Evolutionary conservation across 2,113 vertebrate species (phyloP), one percentile per base, ranked within the genome.

Genomic region (Megalops atlanticus): DNA sequence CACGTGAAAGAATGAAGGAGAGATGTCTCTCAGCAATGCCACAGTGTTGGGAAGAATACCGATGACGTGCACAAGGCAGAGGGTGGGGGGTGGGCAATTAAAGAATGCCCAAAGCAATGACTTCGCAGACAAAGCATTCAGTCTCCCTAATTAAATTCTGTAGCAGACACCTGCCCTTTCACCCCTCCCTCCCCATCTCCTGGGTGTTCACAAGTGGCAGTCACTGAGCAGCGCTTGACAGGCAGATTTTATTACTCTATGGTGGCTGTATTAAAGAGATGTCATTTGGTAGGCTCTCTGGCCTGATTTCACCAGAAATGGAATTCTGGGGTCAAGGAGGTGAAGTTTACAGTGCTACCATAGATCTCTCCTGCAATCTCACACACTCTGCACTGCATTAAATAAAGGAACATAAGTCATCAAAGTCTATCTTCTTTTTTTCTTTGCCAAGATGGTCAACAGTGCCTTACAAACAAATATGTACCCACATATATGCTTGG

Each of bases 101-200:
- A 94, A 93, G 88, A 92, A 88, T 81, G 93, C 94, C 94, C 89
- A 88, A 76, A 93, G 93, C 92, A 92, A 93, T 89, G 91, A 90
- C 89, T 90, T 90, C 83, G 84, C 92, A 90, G 91, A 94, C 91
- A 92, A 94, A 90, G 89, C 91, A 90, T 88, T 87, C 88, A 84
- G 89, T 91, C 91, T 87, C 89, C 83, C 91, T 95, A 94, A 94
- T 94, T 94, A 94, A 93, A 94, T 93, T 89, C 87, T 88, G 86
- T 90, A 84, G 87, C 87, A 92, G 90, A 92, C 89, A 93, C 91
- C 88, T 94, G 93, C 90, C 91, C 93, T 94, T 94, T 94, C 92
- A 94, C 92, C 93, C 90, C 88, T 86, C 85, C 82, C 54, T 83
- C 83, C 83, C 82, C 84, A 83, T 91, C 88, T 86, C 82, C 74